Evolutionary conservation across 2,113 vertebrate genomes (phyloP), one percentile per base, ranked within the genome.

Genomic region (Dendropsophus ebraccatus): DNA sequence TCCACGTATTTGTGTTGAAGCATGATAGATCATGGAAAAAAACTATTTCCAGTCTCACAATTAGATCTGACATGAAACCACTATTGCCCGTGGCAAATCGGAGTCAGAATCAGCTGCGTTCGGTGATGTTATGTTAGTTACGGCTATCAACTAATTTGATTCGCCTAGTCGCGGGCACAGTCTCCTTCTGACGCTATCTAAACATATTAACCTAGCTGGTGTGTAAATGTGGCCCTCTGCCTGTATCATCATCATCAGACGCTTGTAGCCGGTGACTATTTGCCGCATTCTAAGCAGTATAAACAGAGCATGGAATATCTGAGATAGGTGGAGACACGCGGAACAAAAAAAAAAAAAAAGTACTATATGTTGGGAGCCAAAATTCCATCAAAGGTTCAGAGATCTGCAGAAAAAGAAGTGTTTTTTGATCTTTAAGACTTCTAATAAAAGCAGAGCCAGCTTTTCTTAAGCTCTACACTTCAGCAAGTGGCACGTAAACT

Each of bases 121-220:
- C 89, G 87, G 30, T 75, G 86, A 28, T 88, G 19, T 90, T 90
- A 90, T 89, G 83, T 78, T 91, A 91, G 89, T 91, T 90, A 88
- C 14, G 60, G 41, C 81, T 91, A 88, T 92, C 90, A 90, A 80
- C 69, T 87, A 87, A 89, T 62, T 89, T 80, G 23, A 67, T 77
- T 90, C 88, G 90, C 70, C 90, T 89, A 54, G 73, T 87, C 87
- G 81, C 58, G n/a, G 1, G 76, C 85, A 88, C 87, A 84, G 72
- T 84, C 87, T 87, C 88, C 88, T n/a, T 77, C 76, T 73, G 85
- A 70, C 82, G 87, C 86, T 88, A 87, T 88, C 75, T 72, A 86
- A 69, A 49, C 16, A 87, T 0, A 0, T 28, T 90, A 73, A 88
- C 16, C 87, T 82, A 89, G 89, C 10, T 87, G 69, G 82, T 45